Evolutionary conservation across 2,888 invertebrate species (phyloP).

Genomic region (Coecobrya sp.): DNA sequence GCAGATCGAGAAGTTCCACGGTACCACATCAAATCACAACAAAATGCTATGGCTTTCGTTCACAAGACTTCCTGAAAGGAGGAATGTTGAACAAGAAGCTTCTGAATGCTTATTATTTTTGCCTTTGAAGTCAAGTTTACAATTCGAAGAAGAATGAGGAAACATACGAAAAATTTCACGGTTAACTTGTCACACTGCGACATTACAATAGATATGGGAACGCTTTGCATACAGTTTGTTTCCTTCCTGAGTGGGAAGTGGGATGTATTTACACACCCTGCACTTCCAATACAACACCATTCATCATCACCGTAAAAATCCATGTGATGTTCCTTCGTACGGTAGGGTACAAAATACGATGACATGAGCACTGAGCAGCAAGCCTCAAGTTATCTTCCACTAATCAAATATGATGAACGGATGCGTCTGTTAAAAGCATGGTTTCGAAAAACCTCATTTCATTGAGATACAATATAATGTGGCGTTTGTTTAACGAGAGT

Average conservation of each 20-base stretch:
- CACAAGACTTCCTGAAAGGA: not conserved
- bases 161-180: slow-evolving; percentile 62
- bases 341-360: not conserved
- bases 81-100: not conserved
- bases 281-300: slow-evolving; percentile 15
- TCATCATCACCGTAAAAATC: slow-evolving; percentile 16
- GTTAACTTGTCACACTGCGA: slow-evolving; percentile 53
- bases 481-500: not conserved
- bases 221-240: slow-evolving; percentile 34
- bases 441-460: not conserved
- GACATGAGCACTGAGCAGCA: not conserved
- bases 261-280: not conserved
- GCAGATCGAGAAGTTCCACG: too few species aligned
- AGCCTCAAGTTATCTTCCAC: slow-evolving; percentile 33
- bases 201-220: not conserved
- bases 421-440: slow-evolving; percentile 7
- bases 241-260: too few species aligned
- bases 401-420: slow-evolving; percentile 54
- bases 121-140: slow-evolving; percentile 58
- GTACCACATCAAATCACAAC: too few species aligned
- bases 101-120: slow-evolving; percentile 25
- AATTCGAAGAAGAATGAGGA: slow-evolving; percentile 51
- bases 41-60: too few species aligned
- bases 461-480: not conserved
- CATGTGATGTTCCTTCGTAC: not conserved